Percentiles rank a stretch among this genome's conserved stretches.
Evolutionary conservation across 1,140 invertebrate species (phyloP).

Genomic region (Leptopilina boulardi): DNA sequence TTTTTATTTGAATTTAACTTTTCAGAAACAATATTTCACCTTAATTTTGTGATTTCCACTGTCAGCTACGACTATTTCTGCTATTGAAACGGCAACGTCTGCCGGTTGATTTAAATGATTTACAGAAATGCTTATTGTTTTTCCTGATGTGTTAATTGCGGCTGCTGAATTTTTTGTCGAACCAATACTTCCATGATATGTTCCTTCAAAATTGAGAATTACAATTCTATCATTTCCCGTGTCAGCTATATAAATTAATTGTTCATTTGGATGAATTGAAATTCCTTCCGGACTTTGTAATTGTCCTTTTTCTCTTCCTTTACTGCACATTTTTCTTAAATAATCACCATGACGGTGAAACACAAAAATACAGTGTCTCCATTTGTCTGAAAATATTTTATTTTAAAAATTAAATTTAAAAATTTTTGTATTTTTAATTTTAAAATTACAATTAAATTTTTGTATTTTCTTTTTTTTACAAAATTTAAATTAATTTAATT

Average conservation of each 20-base stretch:
- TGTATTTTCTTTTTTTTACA: too few relatives aligned
- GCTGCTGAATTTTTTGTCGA: slow-evolving; percentile 36
- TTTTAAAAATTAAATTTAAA: not conserved
- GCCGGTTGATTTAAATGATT: slow-evolving; percentile 83
- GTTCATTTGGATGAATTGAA: slow-evolving; percentile 77
- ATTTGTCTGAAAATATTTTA: slow-evolving; percentile 77
- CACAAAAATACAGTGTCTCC: slow-evolving; percentile 86
- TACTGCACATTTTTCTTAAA: slow-evolving; percentile 79
- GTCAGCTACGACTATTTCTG: slow-evolving; percentile 79
- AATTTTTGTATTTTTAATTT: too few relatives aligned
- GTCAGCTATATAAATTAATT: slow-evolving; percentile 84
- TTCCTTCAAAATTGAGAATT: slow-evolving; percentile 57
- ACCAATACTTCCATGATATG: slow-evolving; percentile 49
- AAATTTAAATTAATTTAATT: too few relatives aligned
- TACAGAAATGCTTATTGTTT: slow-evolving; percentile 17
- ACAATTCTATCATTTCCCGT: slow-evolving; percentile 85
- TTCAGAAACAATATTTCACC: slow-evolving; percentile 56
- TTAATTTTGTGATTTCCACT: slow-evolving; percentile 82
- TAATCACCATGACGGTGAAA: slow-evolving; percentile 81
- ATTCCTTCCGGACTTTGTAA: slow-evolving; percentile 86
- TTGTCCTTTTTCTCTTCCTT: slow-evolving; percentile 79
- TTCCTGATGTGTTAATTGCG: slow-evolving; percentile 33
- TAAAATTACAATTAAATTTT: too few relatives aligned
- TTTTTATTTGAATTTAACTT: too few relatives aligned
- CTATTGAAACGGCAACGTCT: slow-evolving; percentile 79